These are phyloP conservation scores for Melanostoma scalare DNA, from an alignment of 2,888 invertebrate genomes.

Conservation along the genomic window DNA sequence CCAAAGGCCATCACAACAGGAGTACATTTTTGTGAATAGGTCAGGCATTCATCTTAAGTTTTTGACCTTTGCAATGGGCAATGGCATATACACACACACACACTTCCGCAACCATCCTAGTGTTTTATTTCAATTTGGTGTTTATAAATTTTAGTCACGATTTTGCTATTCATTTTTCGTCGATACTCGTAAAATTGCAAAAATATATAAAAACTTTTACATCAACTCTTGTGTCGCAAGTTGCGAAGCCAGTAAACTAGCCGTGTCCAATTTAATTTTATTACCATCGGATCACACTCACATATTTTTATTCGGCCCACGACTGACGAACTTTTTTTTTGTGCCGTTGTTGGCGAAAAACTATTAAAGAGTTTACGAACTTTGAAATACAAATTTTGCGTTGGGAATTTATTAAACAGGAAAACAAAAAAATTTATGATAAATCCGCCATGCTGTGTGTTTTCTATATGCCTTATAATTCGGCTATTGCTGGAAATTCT, in stretches of 20 bases:
- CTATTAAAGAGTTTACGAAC: constrained; percentile 47
- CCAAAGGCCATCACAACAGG: constrained; percentile 11
- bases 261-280: constrained; percentile 71
- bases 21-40: constrained; percentile 50
- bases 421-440: constrained; percentile 35
- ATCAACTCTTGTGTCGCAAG: constrained; percentile 53
- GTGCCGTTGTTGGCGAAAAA: constrained; percentile 53
- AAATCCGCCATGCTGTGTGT: constrained; percentile 31
- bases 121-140: no score
- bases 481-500: constrained; percentile 44
- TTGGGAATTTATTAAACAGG: constrained; percentile 22
- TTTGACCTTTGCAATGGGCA: constrained; percentile 65
- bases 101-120: constrained; percentile 20
- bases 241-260: constrained; percentile 49
- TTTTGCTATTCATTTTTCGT: constrained; percentile 72
- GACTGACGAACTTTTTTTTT: constrained; percentile 56
- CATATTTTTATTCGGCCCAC: constrained; percentile 55
- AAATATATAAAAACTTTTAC: constrained; percentile 69
- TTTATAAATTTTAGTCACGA: constrained; percentile 68
- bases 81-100: constrained; percentile 16
- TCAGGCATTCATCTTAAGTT: constrained; percentile 60
- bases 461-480: constrained; percentile 28
- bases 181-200: constrained; percentile 65
- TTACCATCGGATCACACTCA: constrained; percentile 70
- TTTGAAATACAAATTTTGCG: constrained; percentile 53